These are phyloP conservation scores for Arrhamphus sclerolepis DNA, from an alignment of 2,797 vertebrate species.

Conservation along the genomic window DNA sequence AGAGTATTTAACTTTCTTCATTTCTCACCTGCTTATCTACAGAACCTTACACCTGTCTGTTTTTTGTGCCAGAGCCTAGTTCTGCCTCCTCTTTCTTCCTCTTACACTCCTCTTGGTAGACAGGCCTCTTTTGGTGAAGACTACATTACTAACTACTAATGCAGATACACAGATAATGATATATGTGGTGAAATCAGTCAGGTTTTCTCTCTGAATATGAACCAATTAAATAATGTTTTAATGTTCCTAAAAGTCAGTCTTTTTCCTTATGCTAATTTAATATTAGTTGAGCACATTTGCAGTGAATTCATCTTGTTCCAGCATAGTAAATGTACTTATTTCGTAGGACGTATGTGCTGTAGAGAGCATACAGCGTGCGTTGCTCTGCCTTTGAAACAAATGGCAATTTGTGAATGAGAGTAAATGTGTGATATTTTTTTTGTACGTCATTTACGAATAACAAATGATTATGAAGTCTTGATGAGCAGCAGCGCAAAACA, in stretches of 20 bases:
- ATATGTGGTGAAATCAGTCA: constrained; percentile 18
- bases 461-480: constrained; percentile 6
- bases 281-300: constrained; percentile 1
- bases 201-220: constrained; percentile 11
- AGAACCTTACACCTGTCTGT: constrained; percentile 54
- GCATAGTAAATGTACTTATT: constrained; percentile 11
- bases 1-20: constrained; percentile 38
- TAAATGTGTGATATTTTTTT: not conserved
- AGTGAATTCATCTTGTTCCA: not conserved
- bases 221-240: constrained; percentile 3
- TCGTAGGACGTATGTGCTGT: constrained; percentile 1
- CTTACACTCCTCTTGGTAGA: constrained; percentile 33
- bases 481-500: constrained; percentile 1
- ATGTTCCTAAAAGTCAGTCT: constrained; percentile 7
- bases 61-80: constrained; percentile 64
- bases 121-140: not conserved
- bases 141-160: too few species aligned
- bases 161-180: too few species aligned
- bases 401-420: not conserved
- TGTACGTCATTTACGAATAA: not conserved
- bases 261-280: constrained; percentile 6
- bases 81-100: constrained; percentile 53
- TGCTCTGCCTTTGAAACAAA: constrained; percentile 15
- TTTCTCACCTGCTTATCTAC: constrained; percentile 52
- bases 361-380: constrained; percentile 29